Evolutionary conservation across 2,888 invertebrate genomes (phyloP).

Genomic region (Molanna angustata): DNA sequence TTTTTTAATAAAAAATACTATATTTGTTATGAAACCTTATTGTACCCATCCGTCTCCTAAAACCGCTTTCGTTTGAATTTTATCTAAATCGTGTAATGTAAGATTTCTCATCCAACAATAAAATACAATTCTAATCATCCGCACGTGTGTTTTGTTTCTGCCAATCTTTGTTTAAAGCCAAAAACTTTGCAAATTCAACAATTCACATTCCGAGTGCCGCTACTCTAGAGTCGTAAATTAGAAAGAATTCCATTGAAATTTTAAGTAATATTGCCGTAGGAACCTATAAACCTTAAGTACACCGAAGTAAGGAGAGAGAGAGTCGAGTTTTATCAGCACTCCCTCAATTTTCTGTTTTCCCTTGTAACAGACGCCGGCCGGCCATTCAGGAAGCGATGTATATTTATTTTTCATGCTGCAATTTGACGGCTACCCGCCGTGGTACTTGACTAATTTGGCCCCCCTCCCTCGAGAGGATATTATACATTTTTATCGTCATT

Average conservation of each 20-base stretch:
- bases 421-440: conserved; percentile 27
- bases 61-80: too few relatives aligned
- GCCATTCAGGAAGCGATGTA: conserved; percentile 20
- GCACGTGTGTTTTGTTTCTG: neutral
- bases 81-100: too few relatives aligned
- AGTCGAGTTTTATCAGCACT: conserved; percentile 1
- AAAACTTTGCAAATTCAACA: conserved; percentile 13
- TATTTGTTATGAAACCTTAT: too few relatives aligned
- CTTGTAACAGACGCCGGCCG: neutral
- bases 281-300: conserved; percentile 32
- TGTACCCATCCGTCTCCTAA: too few relatives aligned
- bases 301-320: conserved; percentile 18
- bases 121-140: too few relatives aligned
- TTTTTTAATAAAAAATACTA: too few relatives aligned
- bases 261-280: conserved; percentile 23
- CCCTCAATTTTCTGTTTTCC: neutral
- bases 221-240: conserved; percentile 14
- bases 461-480: conserved; percentile 17
- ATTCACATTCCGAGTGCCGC: conserved; percentile 9
- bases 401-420: conserved; percentile 33
- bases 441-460: conserved; percentile 27
- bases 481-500: conserved; percentile 28
- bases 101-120: too few relatives aligned
- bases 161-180: neutral
- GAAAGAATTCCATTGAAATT: conserved; percentile 24